These are phyloP conservation scores for Macrophya alboannulata DNA, from an alignment of 2,888 invertebrate genomes.

Conservation along the genomic window DNA sequence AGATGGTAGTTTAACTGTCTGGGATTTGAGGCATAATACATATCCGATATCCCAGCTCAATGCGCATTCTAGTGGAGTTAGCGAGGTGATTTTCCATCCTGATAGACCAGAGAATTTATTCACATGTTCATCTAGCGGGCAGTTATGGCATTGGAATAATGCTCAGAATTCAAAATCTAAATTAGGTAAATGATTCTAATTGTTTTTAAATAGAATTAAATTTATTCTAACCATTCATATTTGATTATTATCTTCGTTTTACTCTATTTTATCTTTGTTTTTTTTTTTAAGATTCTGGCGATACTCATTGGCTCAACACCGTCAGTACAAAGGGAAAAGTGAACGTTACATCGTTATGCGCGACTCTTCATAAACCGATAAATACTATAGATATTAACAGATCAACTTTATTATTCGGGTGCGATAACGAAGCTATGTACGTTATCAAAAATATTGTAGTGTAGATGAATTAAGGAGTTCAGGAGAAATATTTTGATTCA, in stretches of 20 bases:
- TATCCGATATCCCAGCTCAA: conserved; percentile 92
- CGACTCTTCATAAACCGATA: conserved; percentile 88
- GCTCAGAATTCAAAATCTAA: conserved; percentile 74
- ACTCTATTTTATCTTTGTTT: conserved; percentile 69
- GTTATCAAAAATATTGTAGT: conserved; percentile 85
- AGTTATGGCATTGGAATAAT: conserved; percentile 94
- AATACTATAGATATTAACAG: conserved; percentile 91
- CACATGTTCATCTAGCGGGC: conserved; percentile 91
- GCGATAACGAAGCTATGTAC: conserved; percentile 95
- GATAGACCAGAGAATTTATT: conserved; percentile 92
- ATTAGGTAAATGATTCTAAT: conserved; percentile 68
- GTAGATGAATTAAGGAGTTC: conserved; percentile 60
- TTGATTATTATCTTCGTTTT: conserved; percentile 70
- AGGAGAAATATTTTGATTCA: neutral
- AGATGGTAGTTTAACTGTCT: conserved; percentile 92
- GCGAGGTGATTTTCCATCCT: conserved; percentile 94
- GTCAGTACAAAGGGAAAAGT: conserved; percentile 82
- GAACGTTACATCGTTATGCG: conserved; percentile 88
- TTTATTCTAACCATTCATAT: conserved; percentile 82
- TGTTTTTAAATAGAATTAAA: conserved; percentile 61
- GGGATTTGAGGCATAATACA: conserved; percentile 93
- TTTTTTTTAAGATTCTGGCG: conserved; percentile 74
- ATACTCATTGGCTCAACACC: conserved; percentile 81
- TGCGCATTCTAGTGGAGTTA: conserved; percentile 89
- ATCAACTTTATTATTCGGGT: conserved; percentile 90